Evolutionary conservation across 2,797 vertebrate genomes (phyloP).

Genomic region (Cercopithecus diana): DNA sequence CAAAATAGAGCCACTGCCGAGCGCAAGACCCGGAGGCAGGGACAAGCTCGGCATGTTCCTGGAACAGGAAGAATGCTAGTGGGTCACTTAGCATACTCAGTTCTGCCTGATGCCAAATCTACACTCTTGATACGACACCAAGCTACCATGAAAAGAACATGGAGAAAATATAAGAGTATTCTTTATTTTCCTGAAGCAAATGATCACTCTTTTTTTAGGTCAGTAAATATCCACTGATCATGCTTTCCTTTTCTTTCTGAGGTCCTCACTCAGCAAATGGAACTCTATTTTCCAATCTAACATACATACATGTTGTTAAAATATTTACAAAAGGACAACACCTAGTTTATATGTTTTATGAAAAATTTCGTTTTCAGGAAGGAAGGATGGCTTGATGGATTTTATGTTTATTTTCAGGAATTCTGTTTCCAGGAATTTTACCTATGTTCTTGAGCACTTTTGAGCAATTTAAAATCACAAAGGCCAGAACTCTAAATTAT

Average conservation of each 20-base stretch:
- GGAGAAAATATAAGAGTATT: background rate
- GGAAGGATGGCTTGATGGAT: background rate
- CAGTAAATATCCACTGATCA: background rate
- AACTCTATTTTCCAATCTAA: background rate
- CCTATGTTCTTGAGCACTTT: background rate
- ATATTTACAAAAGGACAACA: background rate
- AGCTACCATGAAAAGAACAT: background rate
- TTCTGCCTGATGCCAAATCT: background rate
- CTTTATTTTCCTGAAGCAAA: background rate
- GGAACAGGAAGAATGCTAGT: background rate
- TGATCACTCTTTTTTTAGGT: background rate
- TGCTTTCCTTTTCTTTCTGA: background rate
- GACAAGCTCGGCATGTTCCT: background rate
- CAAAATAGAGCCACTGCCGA: background rate
- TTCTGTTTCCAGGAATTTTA: background rate
- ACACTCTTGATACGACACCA: background rate
- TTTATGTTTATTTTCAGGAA: background rate
- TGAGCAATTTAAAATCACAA: background rate
- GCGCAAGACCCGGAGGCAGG: rapidly evolving
- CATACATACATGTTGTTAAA: background rate
- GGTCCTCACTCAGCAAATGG: background rate
- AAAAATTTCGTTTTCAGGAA: background rate
- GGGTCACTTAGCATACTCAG: background rate
- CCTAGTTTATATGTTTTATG: background rate
- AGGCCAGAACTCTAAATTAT: background rate